phyloP scores from a whole-genome alignment of 2,888 invertebrate genomes.

The Nephrotoma appendiculata region DNA sequence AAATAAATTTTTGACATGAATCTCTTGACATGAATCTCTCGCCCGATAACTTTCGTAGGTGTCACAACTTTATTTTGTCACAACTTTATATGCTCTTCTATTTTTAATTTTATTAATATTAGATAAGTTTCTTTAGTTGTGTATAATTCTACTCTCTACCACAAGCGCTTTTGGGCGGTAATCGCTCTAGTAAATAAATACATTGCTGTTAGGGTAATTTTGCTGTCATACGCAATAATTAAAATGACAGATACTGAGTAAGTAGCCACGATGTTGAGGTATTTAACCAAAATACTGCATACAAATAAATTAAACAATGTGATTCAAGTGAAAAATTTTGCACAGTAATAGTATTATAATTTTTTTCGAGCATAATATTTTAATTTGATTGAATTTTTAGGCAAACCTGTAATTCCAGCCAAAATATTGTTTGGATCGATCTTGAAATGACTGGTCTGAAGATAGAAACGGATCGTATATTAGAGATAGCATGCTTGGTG shows the following conservation, averaged over 20 bases:
- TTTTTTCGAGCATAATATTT: neutral
- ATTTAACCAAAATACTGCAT: neutral
- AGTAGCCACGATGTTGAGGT: neutral
- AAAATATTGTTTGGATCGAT: slow-evolving; percentile 56
- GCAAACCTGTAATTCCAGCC: neutral
- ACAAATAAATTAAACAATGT: neutral
- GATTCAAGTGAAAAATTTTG: neutral
- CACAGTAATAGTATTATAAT: neutral
- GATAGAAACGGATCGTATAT: slow-evolving; percentile 55
- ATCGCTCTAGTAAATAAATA: neutral
- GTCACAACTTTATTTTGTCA: too few species aligned
- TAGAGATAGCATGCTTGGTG: slow-evolving; percentile 82
- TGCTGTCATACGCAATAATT: neutral
- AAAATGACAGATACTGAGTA: neutral
- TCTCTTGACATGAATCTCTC: too few species aligned
- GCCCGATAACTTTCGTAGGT: too few species aligned
- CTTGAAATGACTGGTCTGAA: slow-evolving; percentile 87
- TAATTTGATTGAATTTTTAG: neutral
- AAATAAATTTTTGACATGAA: too few species aligned
- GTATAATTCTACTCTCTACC: too few species aligned
- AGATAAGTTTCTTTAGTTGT: too few species aligned
- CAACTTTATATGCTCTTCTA: too few species aligned
- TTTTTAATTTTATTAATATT: too few species aligned
- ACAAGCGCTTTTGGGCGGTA: neutral
- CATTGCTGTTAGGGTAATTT: neutral